A percentile compares a stretch with the other conserved stretches of the same genome.
Conservation (phyloP, 2,797 vertebrate species). For the Fistularia tabacaria region DNA sequence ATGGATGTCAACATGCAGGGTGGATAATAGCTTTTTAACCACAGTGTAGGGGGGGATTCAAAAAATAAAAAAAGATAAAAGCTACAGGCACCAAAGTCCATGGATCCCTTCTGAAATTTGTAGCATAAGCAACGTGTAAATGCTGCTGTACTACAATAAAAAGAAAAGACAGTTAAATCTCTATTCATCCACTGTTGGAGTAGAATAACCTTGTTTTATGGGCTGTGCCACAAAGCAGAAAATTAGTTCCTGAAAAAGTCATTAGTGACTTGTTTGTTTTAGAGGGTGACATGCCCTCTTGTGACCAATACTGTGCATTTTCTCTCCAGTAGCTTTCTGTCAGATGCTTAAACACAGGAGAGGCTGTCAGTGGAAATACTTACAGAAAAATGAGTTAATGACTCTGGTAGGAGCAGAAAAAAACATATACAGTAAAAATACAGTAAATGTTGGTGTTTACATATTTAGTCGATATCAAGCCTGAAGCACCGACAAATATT, state of each 20-base stretch:
- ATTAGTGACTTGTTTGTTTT: conserved; percentile 76
- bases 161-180: conserved; percentile 73
- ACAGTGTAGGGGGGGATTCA: not conserved
- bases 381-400: conserved; percentile 29
- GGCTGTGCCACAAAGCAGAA: conserved; percentile 69
- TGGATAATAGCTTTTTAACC: conserved; percentile 22
- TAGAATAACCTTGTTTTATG: conserved; percentile 74
- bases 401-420: conserved; percentile 17
- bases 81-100: conserved; percentile 32
- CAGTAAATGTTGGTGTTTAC: too few relatives aligned
- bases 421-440: too few relatives aligned
- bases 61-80: conserved; percentile 22
- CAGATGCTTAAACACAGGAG: conserved; percentile 50
- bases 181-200: conserved; percentile 76
- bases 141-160: conserved; percentile 68
- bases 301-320: conserved; percentile 61
- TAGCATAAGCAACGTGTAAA: conserved; percentile 61
- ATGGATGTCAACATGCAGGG: conserved; percentile 20
- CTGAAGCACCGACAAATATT: too few relatives aligned
- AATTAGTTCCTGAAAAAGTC: conserved; percentile 80
- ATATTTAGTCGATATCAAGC: too few relatives aligned
- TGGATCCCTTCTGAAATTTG: conserved; percentile 46
- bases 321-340: conserved; percentile 46
- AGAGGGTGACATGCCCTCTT: conserved; percentile 67
- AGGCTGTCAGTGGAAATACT: conserved; percentile 39